Evolutionary conservation across 2,113 vertebrate genomes (phyloP).

Genomic region (Tympanuchus pallidicinctus): DNA sequence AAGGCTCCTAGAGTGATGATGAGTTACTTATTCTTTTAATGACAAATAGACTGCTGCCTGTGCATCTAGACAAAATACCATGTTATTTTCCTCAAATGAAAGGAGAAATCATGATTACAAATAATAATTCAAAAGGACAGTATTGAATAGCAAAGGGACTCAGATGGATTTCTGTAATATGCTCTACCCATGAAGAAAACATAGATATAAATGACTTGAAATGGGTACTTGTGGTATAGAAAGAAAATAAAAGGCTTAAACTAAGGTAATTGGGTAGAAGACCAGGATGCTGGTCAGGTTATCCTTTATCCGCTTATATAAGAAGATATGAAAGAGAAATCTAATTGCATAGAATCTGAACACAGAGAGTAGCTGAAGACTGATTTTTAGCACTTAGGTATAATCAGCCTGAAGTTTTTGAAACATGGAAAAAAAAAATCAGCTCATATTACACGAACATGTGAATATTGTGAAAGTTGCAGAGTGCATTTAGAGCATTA

Average conservation of each 20-base stretch:
- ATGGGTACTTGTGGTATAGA: not conserved
- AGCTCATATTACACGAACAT: not conserved
- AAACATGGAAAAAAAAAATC: not conserved
- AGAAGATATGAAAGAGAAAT: not conserved
- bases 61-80: not conserved
- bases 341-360: not conserved
- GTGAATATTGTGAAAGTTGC: not conserved
- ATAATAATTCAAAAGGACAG: not conserved
- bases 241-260: not conserved
- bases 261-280: not conserved
- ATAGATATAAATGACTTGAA: not conserved
- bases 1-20: not conserved
- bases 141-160: not conserved
- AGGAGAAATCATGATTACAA: conserved; percentile 1
- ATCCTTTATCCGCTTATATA: not conserved
- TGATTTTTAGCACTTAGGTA: not conserved
- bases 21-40: not conserved
- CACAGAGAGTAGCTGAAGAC: not conserved
- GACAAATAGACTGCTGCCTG: not conserved
- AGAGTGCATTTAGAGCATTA: not conserved
- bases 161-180: not conserved
- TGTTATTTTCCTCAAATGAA: not conserved
- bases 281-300: not conserved
- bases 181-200: not conserved
- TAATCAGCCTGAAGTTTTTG: not conserved